Evolutionary conservation across 2,888 invertebrate genomes (phyloP), one percentile per base, ranked within the genome.

Genomic region (Temnothorax rugatulus): DNA sequence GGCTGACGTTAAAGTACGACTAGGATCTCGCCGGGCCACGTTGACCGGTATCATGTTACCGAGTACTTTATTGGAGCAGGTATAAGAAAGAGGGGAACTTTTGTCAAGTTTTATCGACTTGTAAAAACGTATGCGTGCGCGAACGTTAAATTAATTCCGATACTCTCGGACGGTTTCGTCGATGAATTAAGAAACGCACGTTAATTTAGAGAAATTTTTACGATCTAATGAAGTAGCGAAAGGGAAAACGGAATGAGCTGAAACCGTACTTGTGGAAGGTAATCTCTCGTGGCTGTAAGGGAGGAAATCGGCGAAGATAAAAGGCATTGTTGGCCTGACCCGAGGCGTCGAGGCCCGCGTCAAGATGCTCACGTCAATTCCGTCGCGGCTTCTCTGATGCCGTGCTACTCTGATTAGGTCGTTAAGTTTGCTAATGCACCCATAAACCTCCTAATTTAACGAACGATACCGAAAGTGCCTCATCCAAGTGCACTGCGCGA

Each of bases 321-420:
- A 93, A 93, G 90, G 84, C 85, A 90, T 88, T 86, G 90, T 91
- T 87, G 84, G 86, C 84, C 79, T n/a, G 84, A 81, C 92, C 91
- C 38, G 85, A 90, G 92, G 94, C 93, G 92, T 92, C 82, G 89
- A 85, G 77, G 77, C 71, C 90, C 87, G 93, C 87, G 92, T 92
- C 91, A 91, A 88, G 87, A 91, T 84, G 86, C 84, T 89, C 90
- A 87, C 87, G 87, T 92, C 88, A 87, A 87, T 88, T 88, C 66
- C 73, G 41, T 86, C 84, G 90, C 90, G 91, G 89, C 81, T 59
- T 66, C 84, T 92, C 86, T 90, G 91, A 92, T 88, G 89, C 89
- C 85, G 87, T 83, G 89, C 86, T 85, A 86, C 81, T 91, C 91
- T 94, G 94, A 94, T 94, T 94, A 94, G 94, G 92, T 94, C 94